phyloP scores from a whole-genome alignment of 2,888 invertebrate genomes.

The Drosophila mimetica region DNA sequence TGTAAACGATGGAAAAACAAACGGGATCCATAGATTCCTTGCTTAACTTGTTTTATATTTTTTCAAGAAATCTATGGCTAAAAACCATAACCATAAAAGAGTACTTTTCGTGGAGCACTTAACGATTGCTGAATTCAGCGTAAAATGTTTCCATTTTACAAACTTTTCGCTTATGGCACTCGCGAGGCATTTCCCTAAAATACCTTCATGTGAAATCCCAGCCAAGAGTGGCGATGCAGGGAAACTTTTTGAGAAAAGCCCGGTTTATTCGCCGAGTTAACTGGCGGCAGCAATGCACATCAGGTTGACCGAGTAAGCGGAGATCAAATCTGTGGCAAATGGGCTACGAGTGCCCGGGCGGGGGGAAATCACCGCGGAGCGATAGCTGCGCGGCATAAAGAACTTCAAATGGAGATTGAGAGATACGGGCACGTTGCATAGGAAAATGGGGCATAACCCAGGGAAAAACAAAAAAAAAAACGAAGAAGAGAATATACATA shows the following conservation, averaged over 20 bases:
- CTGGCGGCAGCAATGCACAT: conserved; percentile 13
- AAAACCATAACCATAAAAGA: background rate
- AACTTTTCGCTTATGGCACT: background rate
- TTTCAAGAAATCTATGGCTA: background rate
- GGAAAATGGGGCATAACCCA: conserved; percentile 39
- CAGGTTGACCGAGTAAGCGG: conserved; percentile 29
- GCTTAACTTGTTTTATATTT: background rate
- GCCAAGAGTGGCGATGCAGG: background rate
- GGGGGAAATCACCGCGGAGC: conserved; percentile 3
- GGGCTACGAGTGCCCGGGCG: too few relatives aligned
- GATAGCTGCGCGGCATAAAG: conserved; percentile 40
- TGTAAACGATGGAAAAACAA: too few relatives aligned
- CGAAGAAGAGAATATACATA: background rate
- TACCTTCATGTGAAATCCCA: background rate
- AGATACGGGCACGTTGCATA: conserved; percentile 39
- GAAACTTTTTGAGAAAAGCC: conserved; percentile 2
- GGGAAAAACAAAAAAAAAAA: background rate
- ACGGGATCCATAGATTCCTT: too few relatives aligned
- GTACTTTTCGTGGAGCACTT: too few relatives aligned
- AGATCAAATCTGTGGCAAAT: conserved; percentile 34
- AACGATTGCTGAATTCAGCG: background rate
- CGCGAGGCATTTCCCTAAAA: background rate
- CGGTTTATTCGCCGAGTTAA: conserved; percentile 10
- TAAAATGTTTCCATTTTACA: background rate
- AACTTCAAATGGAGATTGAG: conserved; percentile 50